Evolutionary conservation across 2,888 invertebrate species (phyloP).

Genomic region (Tillus elongatus): DNA sequence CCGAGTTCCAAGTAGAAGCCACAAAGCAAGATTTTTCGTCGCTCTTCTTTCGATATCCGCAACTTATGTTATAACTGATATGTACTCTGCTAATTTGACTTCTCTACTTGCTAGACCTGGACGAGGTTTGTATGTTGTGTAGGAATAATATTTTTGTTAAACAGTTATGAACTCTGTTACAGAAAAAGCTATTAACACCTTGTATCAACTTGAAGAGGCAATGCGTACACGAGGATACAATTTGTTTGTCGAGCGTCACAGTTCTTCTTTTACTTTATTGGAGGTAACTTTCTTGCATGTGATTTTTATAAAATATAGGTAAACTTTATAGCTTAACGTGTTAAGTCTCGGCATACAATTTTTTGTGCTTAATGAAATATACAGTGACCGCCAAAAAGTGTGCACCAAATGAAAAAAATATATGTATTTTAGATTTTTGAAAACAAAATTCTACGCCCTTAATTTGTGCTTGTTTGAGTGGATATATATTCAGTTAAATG

Average conservation of each 20-base stretch:
- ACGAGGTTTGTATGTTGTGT: constrained; percentile 37
- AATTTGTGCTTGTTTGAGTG: too few relatives aligned
- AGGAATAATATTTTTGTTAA: not conserved
- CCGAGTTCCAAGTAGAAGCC: constrained; percentile 52
- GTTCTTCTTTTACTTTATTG: constrained; percentile 60
- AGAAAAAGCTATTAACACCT: constrained; percentile 59
- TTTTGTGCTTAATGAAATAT: too few relatives aligned
- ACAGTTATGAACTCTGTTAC: constrained; percentile 18
- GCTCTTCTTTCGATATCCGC: constrained; percentile 63
- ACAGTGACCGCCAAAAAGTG: too few relatives aligned
- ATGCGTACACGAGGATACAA: constrained; percentile 57
- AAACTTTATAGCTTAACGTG: too few relatives aligned
- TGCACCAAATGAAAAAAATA: too few relatives aligned
- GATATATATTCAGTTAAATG: too few relatives aligned
- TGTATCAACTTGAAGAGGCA: constrained; percentile 55
- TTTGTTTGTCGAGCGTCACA: constrained; percentile 62
- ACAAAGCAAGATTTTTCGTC: constrained; percentile 59
- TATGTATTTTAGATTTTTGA: too few relatives aligned
- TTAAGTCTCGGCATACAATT: too few relatives aligned
- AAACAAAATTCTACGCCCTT: too few relatives aligned
- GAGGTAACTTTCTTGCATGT: constrained; percentile 43
- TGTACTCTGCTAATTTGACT: constrained; percentile 70
- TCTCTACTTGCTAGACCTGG: constrained; percentile 65
- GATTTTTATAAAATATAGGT: constrained; percentile 4
- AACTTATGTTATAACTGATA: constrained; percentile 68